Evolutionary conservation across 2,888 invertebrate genomes (phyloP), one percentile per base, ranked within the genome.

Genomic region (Syritta pipiens): DNA sequence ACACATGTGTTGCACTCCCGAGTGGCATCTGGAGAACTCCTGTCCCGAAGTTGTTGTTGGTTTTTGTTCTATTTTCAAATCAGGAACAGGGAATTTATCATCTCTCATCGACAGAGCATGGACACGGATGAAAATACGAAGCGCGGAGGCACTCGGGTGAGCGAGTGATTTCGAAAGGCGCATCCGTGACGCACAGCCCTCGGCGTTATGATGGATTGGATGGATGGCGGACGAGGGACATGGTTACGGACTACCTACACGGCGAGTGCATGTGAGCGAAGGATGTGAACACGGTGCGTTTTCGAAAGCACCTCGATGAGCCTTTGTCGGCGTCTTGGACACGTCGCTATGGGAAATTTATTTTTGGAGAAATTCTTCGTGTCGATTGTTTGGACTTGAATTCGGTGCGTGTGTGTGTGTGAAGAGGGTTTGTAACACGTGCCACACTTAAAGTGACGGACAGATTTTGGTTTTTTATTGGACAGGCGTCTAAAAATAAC

Each of bases 361-460:
- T 71, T 53, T 62, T 71, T 28, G 49, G 35, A 71, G 17, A 57
- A 59, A 35, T 48, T n/a, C 48, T 35, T 28, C 28, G 24, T 12
- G 22, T 32, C 48, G 68, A 60, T 48, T 46, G 30, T 55, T 79
- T 67, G 53, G 49, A 55, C 48, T 51, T 46, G 60, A 49, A 60
- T 51, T 60, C 67, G 44, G 60, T 49, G 20, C 48, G 46, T n/a
- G 53, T 22, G 42, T 59, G 28, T 44, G 55, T 22, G 12, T 46
- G 48, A 62, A n/a, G n/a, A n/a, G n/a, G n/a, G n/a, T n/a, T n/a
- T 67, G 24, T 60, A 67, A 79, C 79, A 79, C 74, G 79, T 72
- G 79, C 74, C 72, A 68, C 79, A 79, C 79, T 74, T 67, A 74
- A 53, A 37, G 17, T 74, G 67, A 68, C 53, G 44, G 79, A 79